phyloP scores from a whole-genome alignment of 2,888 invertebrate genomes.

The Nymphalis polychloros region DNA sequence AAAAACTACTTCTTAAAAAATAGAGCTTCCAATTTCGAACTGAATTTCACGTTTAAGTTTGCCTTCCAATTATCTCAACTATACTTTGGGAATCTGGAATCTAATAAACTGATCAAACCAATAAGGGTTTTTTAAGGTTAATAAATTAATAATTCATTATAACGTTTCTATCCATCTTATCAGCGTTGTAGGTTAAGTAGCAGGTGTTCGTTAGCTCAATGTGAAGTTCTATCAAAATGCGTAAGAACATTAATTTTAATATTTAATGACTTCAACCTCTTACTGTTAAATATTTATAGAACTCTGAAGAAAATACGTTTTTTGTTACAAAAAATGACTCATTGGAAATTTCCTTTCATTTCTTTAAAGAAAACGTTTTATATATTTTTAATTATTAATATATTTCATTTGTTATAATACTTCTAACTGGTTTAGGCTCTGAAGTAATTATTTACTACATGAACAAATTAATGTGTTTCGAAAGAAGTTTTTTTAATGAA shows the following conservation, averaged over 20 bases:
- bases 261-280: constrained; percentile 24
- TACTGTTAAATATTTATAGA: constrained; percentile 25
- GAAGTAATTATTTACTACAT: too few species aligned
- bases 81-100: too few species aligned
- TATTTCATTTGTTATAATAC: constrained; percentile 1
- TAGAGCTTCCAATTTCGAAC: too few species aligned
- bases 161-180: not conserved
- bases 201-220: constrained; percentile 23
- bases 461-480: too few species aligned
- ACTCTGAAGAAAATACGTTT: constrained; percentile 8
- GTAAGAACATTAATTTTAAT: constrained; percentile 28
- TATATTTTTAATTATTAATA: constrained; percentile 5
- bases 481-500: too few species aligned
- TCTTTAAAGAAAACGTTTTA: constrained; percentile 1
- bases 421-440: not conserved
- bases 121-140: too few species aligned
- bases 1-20: not conserved
- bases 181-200: not conserved
- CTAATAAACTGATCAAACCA: too few species aligned
- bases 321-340: not conserved
- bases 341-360: constrained; percentile 1
- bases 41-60: too few species aligned
- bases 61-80: too few species aligned
- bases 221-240: constrained; percentile 21
- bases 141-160: too few species aligned